phyloP scores from a whole-genome alignment of 2,797 vertebrate genomes.

The Acropternis orthonyx region DNA sequence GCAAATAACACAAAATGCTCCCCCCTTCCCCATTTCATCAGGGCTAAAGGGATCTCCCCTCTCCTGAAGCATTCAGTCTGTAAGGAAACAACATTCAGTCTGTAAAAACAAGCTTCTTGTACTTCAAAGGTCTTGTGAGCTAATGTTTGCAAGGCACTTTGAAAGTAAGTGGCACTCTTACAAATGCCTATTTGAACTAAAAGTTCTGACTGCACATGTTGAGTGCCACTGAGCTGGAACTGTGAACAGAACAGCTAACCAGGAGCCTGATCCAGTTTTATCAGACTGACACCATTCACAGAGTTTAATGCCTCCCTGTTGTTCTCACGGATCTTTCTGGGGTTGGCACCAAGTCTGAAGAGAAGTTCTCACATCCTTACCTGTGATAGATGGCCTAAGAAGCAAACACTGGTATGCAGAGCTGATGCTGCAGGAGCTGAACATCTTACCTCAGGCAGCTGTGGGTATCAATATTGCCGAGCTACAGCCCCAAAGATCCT shows the following conservation, averaged over 20 bases:
- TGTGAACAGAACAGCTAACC: not conserved
- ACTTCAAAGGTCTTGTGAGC: not conserved
- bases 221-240: not conserved
- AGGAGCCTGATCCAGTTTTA: not conserved
- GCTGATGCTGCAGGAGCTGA: not conserved
- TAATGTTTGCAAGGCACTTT: not conserved
- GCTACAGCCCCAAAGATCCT: not conserved
- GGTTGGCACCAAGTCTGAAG: not conserved
- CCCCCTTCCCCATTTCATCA: not conserved
- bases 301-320: not conserved
- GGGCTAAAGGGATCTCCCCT: not conserved
- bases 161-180: not conserved
- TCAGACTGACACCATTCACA: not conserved
- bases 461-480: not conserved
- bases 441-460: not conserved
- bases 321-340: not conserved
- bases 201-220: not conserved
- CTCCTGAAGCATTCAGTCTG: not conserved
- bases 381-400: not conserved
- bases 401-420: rapidly evolving
- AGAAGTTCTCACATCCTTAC: not conserved
- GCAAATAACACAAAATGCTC: not conserved
- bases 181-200: not conserved
- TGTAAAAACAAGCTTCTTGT: not conserved
- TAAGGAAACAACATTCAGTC: not conserved